Percentiles rank a stretch among this genome's conserved stretches.
Conservation (phyloP, 2,113 vertebrate genomes). For the Cheilinus undulatus region DNA sequence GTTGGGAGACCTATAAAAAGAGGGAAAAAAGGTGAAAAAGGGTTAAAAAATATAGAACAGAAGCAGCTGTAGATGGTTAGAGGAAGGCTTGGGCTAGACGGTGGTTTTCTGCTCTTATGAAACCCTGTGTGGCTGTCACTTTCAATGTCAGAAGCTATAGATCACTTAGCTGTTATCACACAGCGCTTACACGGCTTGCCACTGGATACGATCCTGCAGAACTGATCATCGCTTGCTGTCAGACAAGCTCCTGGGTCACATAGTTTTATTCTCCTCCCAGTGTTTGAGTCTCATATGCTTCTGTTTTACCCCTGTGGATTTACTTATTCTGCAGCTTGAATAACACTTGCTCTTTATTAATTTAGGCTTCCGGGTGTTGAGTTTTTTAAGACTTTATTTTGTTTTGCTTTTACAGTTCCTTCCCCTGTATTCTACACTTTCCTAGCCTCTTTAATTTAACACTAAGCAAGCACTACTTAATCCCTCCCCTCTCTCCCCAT, state of each 20-base stretch:
- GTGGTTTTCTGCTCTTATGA: constrained; percentile 50
- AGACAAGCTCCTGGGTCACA: constrained; percentile 18
- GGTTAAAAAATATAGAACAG: constrained; percentile 11
- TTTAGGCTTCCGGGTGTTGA: background rate
- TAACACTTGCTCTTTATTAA: background rate
- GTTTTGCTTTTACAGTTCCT: constrained; percentile 5
- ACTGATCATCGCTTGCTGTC: constrained; percentile 16
- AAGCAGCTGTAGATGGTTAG: background rate
- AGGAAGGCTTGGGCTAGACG: background rate
- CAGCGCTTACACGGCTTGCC: constrained; percentile 38
- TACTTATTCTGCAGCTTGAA: background rate
- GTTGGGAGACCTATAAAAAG: background rate
- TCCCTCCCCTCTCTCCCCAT: constrained; percentile 27
- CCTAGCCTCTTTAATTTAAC: constrained; percentile 34
- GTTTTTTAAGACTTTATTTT: background rate
- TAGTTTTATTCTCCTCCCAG: constrained; percentile 14
- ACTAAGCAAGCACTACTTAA: constrained; percentile 45
- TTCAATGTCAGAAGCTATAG: constrained; percentile 63
- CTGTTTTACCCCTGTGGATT: background rate
- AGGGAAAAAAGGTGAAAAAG: background rate
- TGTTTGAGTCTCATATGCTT: constrained; percentile 1
- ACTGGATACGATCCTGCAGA: constrained; percentile 38
- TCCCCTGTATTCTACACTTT: constrained; percentile 40
- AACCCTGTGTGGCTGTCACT: constrained; percentile 64
- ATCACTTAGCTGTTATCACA: constrained; percentile 69